Evolutionary conservation across 1,140 invertebrate genomes (phyloP), one percentile per base, ranked within the genome.

Genomic region (Aphelenchoides fujianensis): DNA sequence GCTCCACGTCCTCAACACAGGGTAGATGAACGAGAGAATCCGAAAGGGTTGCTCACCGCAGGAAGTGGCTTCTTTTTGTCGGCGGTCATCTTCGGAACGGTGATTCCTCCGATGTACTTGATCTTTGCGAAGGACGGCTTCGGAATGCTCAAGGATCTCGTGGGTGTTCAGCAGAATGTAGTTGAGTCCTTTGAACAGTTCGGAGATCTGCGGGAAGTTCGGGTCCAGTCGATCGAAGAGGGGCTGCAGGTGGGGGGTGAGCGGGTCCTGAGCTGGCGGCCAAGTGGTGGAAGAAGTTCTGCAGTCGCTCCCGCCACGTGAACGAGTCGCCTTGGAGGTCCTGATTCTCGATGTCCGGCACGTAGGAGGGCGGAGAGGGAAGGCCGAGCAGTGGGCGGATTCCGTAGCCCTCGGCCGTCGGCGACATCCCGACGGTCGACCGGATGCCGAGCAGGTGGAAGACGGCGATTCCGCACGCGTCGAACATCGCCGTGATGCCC

Each of bases 401-500:
- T 59, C 9, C 72, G 73, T 31, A 30, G 30, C n/a, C 77, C 31
- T 34, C 30, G 52, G 1, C 55, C 5, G 55, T 59, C 5, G 55
- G 55, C 7, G 55, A 59, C 12, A 30, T 30, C 5, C 55, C 55
- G 19, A 59, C 55, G 23, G 55, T 23, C 34, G 74, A 35, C 7
- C 31, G 28, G 34, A 75, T 75, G 23, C 48, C 70, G 2, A 75
- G 28, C 19, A 41, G 30, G 32, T 77, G 36, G 19, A 78, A 77
- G 16, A 78, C 27, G n/a, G 31, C 30, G 34, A 75, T 57, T 23
- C 41, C 27, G 35, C 75, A 77, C 2, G 12, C n/a, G 52, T 75
- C 74, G 30, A 68, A 59, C 67, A 41, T 41, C 37, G 77, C 68
- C 28, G 74, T 19, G 31, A 75, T 74, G 34, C 37, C 75, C 23